Conservation (phyloP, 1,140 invertebrate species). For the Ceratitis capitata region DNA sequence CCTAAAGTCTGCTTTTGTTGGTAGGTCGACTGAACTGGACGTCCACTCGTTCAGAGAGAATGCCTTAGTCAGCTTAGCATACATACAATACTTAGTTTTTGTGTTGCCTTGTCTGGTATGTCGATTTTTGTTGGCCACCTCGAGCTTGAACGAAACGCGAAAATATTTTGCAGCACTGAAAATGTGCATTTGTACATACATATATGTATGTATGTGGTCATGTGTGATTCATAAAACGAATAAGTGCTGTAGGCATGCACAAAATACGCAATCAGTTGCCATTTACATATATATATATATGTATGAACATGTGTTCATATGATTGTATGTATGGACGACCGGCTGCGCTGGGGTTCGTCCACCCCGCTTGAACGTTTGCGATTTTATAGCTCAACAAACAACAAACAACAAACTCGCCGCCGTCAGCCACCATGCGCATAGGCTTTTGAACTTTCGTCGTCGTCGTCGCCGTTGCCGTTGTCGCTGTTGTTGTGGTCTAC, state of each 20-base stretch:
- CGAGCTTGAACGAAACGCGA: neutral
- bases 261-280: neutral
- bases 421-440: neutral
- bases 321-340: neutral
- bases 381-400: slow-evolving; percentile 27
- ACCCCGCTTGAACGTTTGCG: slow-evolving; percentile 4
- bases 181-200: neutral
- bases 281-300: no score
- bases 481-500: neutral
- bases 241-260: neutral
- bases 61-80: neutral
- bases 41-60: neutral
- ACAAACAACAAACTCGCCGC: neutral
- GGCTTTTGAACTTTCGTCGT: slow-evolving; percentile 19
- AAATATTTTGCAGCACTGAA: neutral
- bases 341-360: neutral
- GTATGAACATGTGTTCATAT: neutral
- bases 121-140: neutral
- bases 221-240: neutral
- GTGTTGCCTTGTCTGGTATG: slow-evolving; percentile 35
- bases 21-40: neutral
- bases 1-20: neutral
- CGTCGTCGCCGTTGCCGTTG: neutral
- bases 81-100: neutral
- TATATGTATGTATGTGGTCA: neutral